Base-by-base conservation (phyloP, 2,888 invertebrate genomes). In the Leptinotarsa peninsularis region DNA sequence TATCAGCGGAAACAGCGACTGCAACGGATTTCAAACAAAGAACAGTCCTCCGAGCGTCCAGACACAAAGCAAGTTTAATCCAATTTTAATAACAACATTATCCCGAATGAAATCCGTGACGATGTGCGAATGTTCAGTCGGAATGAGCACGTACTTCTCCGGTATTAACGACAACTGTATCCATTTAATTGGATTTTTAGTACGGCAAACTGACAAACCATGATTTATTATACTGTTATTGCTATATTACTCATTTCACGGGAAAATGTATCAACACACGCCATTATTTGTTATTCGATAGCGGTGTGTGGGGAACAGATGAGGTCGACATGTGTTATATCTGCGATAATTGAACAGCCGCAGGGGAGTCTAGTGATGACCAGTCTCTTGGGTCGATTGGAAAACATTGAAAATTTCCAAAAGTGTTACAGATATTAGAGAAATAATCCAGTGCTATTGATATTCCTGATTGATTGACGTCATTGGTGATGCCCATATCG, bases 251-350 rank as follows among this genome's bases (percentile, higher is more conserved):
- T 69, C 50, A 69, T 69, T 69, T 43, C 14, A 56, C 17, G 56
- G 56, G 69, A 49, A 69, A 69, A 69, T 69, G 17, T 33, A 69
- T 69, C 69, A 69, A 58, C 58, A 69, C 69, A 69, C 69, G 33
- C 52, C 67, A 50, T 52, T 69, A 69, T 69, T 69, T 67, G 67
- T 58, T 49, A 56, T 69, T 56, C 69, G 23, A 54, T 69, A 27
- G 21, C 43, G 56, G 54, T 54, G 43, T 27, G 23, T 23, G 15
- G 56, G 69, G 49, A n/a, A 56, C 33, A 69, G 17, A 27, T 56
- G 54, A 33, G 54, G 27, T 69, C 69, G 33, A 56, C 69, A 68
- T 52, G 54, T 23, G 58, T 58, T 58, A 58, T 18, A 58, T 58
- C 14, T 58, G 13, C 27, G 4, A 58, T 58, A 58, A 58, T 58